These are phyloP conservation scores for Pollenia amentaria DNA, from an alignment of 2,888 invertebrate species.

Conservation along the genomic window DNA sequence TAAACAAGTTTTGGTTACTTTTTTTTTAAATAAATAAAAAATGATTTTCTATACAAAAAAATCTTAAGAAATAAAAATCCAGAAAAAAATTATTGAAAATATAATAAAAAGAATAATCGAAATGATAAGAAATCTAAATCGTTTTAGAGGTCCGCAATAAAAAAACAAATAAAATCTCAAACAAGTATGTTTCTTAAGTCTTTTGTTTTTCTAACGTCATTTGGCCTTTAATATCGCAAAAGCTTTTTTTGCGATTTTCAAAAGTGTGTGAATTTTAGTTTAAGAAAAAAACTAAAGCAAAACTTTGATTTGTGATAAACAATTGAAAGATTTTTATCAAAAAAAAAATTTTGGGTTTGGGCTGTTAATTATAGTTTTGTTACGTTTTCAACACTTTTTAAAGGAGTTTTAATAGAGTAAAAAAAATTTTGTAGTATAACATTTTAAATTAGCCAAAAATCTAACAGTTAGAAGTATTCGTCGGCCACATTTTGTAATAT, in stretches of 20 bases:
- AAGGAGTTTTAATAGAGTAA: no score
- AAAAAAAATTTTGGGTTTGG: neutral
- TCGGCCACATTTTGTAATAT: no score
- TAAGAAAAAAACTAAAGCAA: neutral
- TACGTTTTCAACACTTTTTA: neutral
- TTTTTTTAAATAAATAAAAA: slow-evolving; percentile 28
- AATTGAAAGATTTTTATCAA: slow-evolving; percentile 43
- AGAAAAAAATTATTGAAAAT: slow-evolving; percentile 2
- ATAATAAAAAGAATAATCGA: slow-evolving; percentile 18
- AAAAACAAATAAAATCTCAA: neutral
- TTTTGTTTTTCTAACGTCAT: slow-evolving; percentile 40
- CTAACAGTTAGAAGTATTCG: no score
- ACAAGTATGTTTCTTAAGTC: slow-evolving; percentile 56
- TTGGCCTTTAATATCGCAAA: slow-evolving; percentile 58
- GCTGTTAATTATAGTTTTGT: slow-evolving; percentile 34
- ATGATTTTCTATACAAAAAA: neutral
- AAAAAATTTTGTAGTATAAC: no score
- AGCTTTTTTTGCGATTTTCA: slow-evolving; percentile 20
- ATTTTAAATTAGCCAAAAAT: no score
- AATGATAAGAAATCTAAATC: slow-evolving; percentile 62
- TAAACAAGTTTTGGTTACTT: slow-evolving; percentile 38
- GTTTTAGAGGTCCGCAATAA: slow-evolving; percentile 30
- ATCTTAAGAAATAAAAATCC: neutral
- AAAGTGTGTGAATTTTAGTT: slow-evolving; percentile 57
- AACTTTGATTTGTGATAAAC: slow-evolving; percentile 17